Conservation (phyloP, 2,113 vertebrate genomes). For the Caranx ignobilis region DNA sequence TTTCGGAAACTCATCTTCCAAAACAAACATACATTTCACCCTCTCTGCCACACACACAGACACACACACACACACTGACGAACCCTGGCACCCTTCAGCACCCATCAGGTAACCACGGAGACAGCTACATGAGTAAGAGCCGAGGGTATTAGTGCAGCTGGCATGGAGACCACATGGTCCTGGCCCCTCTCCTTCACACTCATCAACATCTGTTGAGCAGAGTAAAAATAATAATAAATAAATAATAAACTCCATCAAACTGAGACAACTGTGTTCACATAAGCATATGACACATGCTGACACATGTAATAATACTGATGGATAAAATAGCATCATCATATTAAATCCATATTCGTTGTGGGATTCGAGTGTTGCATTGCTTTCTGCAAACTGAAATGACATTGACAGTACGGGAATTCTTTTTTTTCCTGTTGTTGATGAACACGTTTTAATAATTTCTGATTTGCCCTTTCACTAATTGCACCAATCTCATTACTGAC, state of each 20-base stretch:
- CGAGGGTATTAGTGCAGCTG: slow-evolving; percentile 82
- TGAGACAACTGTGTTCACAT: not conserved
- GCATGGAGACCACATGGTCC: slow-evolving; percentile 78
- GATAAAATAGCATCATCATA: not conserved
- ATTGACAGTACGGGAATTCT: not conserved
- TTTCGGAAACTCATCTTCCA: not conserved
- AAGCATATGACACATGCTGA: not conserved
- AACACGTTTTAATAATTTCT: not conserved
- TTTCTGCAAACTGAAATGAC: not conserved
- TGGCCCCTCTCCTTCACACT: slow-evolving; percentile 71
- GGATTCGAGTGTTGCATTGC: not conserved
- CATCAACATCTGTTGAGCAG: slow-evolving; percentile 79
- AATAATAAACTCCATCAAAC: not conserved
- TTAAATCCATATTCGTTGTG: slow-evolving; percentile 12
- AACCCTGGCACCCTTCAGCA: slow-evolving; percentile 80
- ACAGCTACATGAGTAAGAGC: slow-evolving; percentile 83
- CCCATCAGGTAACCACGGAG: slow-evolving; percentile 82
- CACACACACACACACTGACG: slow-evolving; percentile 42
- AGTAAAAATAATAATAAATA: not conserved
- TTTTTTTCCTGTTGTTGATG: not conserved
- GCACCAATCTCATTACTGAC: not conserved
- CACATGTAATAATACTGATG: not conserved
- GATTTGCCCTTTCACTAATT: not conserved
- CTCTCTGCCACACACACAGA: not conserved
- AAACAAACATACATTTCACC: slow-evolving; percentile 1